Percentiles rank a stretch among this genome's conserved stretches.
These are phyloP conservation scores for Coendou prehensilis DNA, from an alignment of 2,797 vertebrate genomes.

Conservation along the genomic window DNA sequence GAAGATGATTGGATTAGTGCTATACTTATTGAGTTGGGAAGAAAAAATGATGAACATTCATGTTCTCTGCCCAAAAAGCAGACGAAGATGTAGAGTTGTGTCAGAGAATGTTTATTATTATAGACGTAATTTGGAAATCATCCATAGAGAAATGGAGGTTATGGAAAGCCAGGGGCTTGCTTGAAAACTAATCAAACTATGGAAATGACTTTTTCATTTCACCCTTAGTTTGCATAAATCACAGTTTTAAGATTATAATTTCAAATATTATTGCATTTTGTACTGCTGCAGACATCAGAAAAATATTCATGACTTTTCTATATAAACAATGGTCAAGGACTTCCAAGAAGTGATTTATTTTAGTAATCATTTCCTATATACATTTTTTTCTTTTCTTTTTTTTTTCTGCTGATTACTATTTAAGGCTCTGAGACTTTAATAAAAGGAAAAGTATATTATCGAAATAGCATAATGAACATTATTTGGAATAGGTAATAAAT, in stretches of 20 bases:
- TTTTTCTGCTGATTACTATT: conserved; percentile 20
- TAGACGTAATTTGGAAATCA: background rate
- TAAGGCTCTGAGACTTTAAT: background rate
- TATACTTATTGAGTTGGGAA: background rate
- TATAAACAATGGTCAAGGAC: background rate
- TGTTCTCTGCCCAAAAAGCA: background rate
- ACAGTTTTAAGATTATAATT: background rate
- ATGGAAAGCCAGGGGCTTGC: background rate
- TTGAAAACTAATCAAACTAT: background rate
- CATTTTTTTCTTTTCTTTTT: background rate
- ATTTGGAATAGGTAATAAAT: background rate
- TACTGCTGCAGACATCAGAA: background rate
- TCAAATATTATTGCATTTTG: background rate
- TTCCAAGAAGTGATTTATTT: conserved; percentile 63
- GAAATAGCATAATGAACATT: background rate
- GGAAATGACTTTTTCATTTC: background rate
- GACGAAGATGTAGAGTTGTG: background rate
- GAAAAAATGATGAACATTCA: background rate
- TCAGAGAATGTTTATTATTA: background rate
- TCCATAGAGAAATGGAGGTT: background rate
- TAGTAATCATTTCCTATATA: background rate
- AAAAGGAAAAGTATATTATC: background rate
- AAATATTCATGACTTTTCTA: conserved; percentile 6
- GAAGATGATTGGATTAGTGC: background rate
- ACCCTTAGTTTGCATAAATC: background rate